A percentile compares a stretch with the other conserved stretches of the same genome.
These are phyloP conservation scores for Stomatorhinus walkeri DNA, from an alignment of 2,797 vertebrate species.

Conservation along the genomic window DNA sequence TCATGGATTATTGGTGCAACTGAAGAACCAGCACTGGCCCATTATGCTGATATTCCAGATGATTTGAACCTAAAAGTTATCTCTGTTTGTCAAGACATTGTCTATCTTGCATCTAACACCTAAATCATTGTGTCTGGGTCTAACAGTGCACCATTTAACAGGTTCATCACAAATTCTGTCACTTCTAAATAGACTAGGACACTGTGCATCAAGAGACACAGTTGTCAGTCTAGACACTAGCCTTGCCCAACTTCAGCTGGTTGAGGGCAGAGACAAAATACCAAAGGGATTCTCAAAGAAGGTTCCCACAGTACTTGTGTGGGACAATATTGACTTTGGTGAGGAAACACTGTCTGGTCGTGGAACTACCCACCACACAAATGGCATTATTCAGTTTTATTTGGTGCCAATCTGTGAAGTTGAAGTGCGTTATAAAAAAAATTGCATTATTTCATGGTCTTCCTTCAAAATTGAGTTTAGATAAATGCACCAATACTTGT, in stretches of 20 bases:
- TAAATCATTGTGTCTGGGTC: background rate
- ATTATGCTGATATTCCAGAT: too few species aligned
- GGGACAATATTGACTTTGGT: constrained; percentile 32
- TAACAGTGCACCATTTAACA: background rate
- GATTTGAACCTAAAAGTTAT: too few species aligned
- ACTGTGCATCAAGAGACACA: constrained; percentile 36
- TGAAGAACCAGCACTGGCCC: too few species aligned
- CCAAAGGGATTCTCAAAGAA: constrained; percentile 28
- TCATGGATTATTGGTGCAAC: too few species aligned
- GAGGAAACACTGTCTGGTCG: constrained; percentile 29
- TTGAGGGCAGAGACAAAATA: constrained; percentile 25
- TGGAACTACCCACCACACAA: constrained; percentile 25
- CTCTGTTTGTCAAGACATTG: too few species aligned
- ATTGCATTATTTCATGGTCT: too few species aligned
- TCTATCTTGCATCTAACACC: too few species aligned
- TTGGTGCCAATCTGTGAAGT: too few species aligned
- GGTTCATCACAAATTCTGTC: constrained; percentile 28
- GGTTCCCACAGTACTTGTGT: constrained; percentile 23
- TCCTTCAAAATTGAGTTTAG: too few species aligned
- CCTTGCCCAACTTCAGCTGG: constrained; percentile 26
- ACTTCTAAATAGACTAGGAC: constrained; percentile 27
- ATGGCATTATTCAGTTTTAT: constrained; percentile 27
- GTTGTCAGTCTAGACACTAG: constrained; percentile 32
- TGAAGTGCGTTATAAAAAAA: too few species aligned
- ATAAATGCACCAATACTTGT: too few species aligned